phyloP scores from a whole-genome alignment of 1,140 invertebrate genomes.

The Drosophila bocqueti region DNA sequence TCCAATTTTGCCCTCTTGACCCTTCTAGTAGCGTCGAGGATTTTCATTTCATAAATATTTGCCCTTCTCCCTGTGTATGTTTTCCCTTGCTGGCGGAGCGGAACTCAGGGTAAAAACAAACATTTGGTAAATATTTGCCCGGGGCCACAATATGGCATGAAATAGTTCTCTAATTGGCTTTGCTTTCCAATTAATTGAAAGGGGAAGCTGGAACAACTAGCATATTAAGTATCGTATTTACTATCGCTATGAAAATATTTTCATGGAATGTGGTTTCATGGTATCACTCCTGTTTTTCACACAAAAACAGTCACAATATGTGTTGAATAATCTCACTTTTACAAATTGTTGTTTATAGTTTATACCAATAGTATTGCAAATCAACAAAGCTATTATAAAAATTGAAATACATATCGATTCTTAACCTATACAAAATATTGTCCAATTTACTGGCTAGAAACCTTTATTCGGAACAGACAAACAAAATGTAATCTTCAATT shows the following conservation, averaged over 20 bases:
- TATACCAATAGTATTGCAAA: neutral
- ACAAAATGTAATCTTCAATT: no score
- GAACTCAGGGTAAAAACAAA: conserved; percentile 20
- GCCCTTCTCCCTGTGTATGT: conserved; percentile 36
- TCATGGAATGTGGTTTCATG: neutral
- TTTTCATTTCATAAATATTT: conserved; percentile 75
- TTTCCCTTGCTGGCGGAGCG: conserved; percentile 10
- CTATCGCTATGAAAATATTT: neutral
- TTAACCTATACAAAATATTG: neutral
- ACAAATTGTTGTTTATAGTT: neutral
- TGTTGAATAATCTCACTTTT: neutral
- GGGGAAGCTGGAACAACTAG: neutral
- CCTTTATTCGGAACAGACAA: no score
- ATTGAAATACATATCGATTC: neutral
- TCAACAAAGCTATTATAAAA: neutral
- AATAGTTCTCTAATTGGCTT: conserved; percentile 60
- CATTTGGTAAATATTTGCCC: conserved; percentile 45
- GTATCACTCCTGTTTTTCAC: neutral
- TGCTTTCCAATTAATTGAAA: conserved; percentile 50
- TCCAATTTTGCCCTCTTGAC: conserved; percentile 62
- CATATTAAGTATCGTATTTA: neutral
- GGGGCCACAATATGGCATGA: conserved; percentile 34
- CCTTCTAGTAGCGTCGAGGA: conserved; percentile 31
- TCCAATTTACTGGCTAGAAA: no score
- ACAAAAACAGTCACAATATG: neutral